phyloP scores from a whole-genome alignment of 2,888 invertebrate species.

The Drosophila neutralis region DNA sequence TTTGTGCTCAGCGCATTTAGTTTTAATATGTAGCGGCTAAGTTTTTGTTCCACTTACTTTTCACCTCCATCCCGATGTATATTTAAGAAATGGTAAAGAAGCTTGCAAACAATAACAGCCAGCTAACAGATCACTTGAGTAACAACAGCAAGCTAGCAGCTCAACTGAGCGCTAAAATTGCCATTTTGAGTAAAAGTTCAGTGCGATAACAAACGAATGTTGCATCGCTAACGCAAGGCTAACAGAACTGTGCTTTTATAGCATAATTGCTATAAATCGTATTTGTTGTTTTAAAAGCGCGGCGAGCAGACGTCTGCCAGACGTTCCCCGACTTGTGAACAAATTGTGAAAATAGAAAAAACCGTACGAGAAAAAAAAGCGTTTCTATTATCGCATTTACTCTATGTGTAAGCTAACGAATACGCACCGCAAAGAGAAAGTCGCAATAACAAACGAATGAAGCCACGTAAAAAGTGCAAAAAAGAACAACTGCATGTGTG shows the following conservation, averaged over 20 bases:
- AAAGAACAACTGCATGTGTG: conserved; percentile 24
- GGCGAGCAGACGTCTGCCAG: conserved; percentile 58
- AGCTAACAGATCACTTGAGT: conserved; percentile 24
- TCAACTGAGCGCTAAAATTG: conserved; percentile 13
- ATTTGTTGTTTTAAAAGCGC: conserved; percentile 64
- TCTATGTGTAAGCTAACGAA: conserved; percentile 42
- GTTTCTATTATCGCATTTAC: conserved; percentile 22
- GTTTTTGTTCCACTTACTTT: conserved; percentile 1
- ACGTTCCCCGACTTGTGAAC: conserved; percentile 45
- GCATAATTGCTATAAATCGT: conserved; percentile 51
- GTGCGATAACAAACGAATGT: conserved; percentile 40
- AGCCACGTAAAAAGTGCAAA: conserved; percentile 63
- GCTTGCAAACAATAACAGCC: not conserved
- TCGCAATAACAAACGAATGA: conserved; percentile 49
- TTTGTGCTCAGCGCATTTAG: conserved; percentile 10
- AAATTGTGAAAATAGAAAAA: conserved; percentile 59
- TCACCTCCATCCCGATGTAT: not conserved
- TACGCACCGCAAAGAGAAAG: conserved; percentile 63
- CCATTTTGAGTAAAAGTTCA: conserved; percentile 39
- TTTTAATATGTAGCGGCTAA: not conserved
- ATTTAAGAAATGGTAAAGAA: conserved; percentile 1
- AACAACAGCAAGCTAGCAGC: conserved; percentile 16
- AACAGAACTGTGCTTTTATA: conserved; percentile 43
- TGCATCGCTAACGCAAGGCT: conserved; percentile 15
- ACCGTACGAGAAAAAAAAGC: conserved; percentile 34